phyloP scores from a whole-genome alignment of 1,140 invertebrate genomes.

The Leptonema lineaticorne region DNA sequence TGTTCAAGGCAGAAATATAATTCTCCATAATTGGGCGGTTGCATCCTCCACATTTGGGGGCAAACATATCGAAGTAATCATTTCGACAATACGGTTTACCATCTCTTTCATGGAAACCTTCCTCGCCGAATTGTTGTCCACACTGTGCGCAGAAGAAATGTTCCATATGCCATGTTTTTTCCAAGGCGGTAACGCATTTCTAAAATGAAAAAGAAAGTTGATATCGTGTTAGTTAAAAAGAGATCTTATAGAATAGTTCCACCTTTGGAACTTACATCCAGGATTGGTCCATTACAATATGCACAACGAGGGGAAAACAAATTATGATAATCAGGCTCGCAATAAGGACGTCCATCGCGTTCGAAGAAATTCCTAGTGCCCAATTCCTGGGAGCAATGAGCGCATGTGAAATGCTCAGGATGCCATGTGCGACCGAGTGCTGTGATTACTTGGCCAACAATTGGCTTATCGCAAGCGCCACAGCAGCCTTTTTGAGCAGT shows the following conservation, averaged over 20 bases:
- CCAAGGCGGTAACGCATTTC: conserved; percentile 99
- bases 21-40: conserved; percentile 97
- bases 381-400: conserved; percentile 93
- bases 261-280: conserved; percentile 81
- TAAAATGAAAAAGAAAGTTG: conserved; percentile 55
- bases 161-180: conserved; percentile 99
- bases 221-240: not conserved
- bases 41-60: conserved; percentile 98
- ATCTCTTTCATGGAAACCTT: conserved; percentile 93
- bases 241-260: not conserved
- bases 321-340: conserved; percentile 97
- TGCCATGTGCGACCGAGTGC: conserved; percentile 99
- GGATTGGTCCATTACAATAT: conserved; percentile 97
- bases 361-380: conserved; percentile 99
- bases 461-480: conserved; percentile 96
- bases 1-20: conserved; percentile 96
- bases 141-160: conserved; percentile 99
- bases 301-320: conserved; percentile 97
- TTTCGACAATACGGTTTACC: conserved; percentile 92
- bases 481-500: conserved; percentile 98
- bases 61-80: conserved; percentile 98
- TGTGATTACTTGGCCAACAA: conserved; percentile 96
- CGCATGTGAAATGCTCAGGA: conserved; percentile 98
- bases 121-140: conserved; percentile 94
- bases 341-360: conserved; percentile 93